Base-by-base conservation (phyloP, 2,888 invertebrate species). In the Drosophila atroscutellata region DNA sequence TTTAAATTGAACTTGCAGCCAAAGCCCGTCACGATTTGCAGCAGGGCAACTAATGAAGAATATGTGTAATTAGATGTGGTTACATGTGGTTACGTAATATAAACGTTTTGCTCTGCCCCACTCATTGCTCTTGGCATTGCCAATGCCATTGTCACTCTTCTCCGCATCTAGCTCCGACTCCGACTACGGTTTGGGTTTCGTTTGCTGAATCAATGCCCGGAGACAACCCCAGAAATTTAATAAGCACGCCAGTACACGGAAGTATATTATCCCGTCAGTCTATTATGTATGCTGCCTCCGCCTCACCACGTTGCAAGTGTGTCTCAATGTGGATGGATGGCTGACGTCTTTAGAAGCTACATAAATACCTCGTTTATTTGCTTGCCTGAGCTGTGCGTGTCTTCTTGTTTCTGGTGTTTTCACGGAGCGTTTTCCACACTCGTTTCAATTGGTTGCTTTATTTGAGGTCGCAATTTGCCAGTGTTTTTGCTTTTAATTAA, bases 181-280 rank as follows among this genome's bases (percentile, higher is more conserved):
- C 36, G 28, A 18, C 47, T 56, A 4, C n/a, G n/a, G 18, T 62
- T 7, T 39, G 11, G 13, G 13, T 26, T 62, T 32, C 34, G 42
- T 32, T 57, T 58, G 36, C 36, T 30, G 78, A 88, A 86, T 88
- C 90, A 88, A 90, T 88, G 89, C 74, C 59, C 70, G 59, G 51
- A 79, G 80, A 81, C 88, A 89, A 76, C 80, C 89, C 87, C 72
- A 83, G 81, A 89, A 89, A 90, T 89, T 89, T 89, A 89, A 89
- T 89, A 89, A 89, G 89, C 89, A 91, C 87, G 83, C 81, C 83
- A 90, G 83, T 81, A 77, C 79, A 91, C 80, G 82, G 89, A 90
- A 89, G 85, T 86, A 77, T 81, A 87, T 90, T 89, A 85, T 87
- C 65, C 85, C 72, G 74, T 75, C 87, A 83, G 89, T 89, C 82